Conservation (phyloP, 2,797 vertebrate species). For the Muraenolepis orangiensis region DNA sequence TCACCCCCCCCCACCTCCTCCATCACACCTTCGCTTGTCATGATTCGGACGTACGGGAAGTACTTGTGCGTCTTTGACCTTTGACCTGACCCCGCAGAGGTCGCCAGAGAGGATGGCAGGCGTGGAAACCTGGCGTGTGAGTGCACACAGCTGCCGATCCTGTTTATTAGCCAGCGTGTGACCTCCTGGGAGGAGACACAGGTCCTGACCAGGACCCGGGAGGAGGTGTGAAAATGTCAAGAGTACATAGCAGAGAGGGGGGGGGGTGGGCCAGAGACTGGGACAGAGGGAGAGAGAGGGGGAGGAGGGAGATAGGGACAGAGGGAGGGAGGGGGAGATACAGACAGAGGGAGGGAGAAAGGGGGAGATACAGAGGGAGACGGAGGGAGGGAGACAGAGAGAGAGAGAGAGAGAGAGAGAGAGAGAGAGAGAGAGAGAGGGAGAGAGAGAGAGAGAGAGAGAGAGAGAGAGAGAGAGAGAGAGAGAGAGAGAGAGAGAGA, state of each 20-base stretch:
- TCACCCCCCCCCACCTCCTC: too few species aligned
- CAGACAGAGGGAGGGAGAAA: too few species aligned
- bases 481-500: not conserved
- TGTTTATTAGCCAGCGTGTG: conserved; percentile 28
- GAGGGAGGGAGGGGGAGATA: too few species aligned
- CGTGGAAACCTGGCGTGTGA: conserved; percentile 45
- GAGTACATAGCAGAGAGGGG: not conserved
- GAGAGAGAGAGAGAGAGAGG: not conserved
- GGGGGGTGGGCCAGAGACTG: too few species aligned
- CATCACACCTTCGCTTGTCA: too few species aligned
- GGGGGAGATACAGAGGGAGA: too few species aligned
- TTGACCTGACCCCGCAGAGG: conserved; percentile 31
- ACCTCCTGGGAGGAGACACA: conserved; percentile 28
- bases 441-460: too few species aligned
- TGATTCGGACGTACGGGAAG: too few species aligned
- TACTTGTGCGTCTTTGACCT: conserved; percentile 26
- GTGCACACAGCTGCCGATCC: conserved; percentile 48
- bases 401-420: too few species aligned
- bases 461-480: too few species aligned
- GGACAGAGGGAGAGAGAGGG: not conserved
- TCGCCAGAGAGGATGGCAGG: conserved; percentile 34
- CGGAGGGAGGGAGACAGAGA: too few species aligned
- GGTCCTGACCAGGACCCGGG: not conserved
- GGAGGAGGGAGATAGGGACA: too few species aligned
- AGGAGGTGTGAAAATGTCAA: conserved; percentile 45